phyloP scores from a whole-genome alignment of 2,113 vertebrate species.

The Cygnus atratus region DNA sequence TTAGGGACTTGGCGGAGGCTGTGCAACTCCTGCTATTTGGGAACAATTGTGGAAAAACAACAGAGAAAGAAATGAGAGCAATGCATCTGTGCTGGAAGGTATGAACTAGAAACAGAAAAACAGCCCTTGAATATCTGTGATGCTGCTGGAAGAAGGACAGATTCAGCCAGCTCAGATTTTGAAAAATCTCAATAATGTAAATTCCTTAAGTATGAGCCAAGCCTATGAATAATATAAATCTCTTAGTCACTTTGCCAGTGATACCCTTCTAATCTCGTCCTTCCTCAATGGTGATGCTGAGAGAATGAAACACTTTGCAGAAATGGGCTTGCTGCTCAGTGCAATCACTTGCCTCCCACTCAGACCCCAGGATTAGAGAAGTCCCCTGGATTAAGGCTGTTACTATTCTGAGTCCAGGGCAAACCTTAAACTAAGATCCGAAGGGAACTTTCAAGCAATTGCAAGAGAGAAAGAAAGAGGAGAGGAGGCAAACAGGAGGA shows the following conservation, averaged over 20 bases:
- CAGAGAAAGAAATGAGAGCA: neutral
- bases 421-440: constrained; percentile 21
- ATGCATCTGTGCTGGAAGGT: neutral
- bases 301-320: constrained; percentile 45
- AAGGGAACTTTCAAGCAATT: constrained; percentile 2
- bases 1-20: neutral
- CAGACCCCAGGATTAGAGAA: constrained; percentile 26
- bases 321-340: constrained; percentile 54
- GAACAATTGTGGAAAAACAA: neutral
- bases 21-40: neutral
- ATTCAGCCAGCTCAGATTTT: constrained; percentile 14
- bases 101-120: neutral
- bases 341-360: constrained; percentile 19
- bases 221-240: constrained; percentile 62
- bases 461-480: neutral
- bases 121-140: neutral
- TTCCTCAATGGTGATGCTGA: constrained; percentile 18
- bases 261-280: constrained; percentile 69
- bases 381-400: constrained; percentile 55
- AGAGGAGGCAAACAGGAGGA: neutral
- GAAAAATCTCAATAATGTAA: constrained; percentile 61
- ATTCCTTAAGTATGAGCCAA: constrained; percentile 56
- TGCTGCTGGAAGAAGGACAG: neutral
- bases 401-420: constrained; percentile 51
- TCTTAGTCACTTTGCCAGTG: constrained; percentile 60